phyloP scores from a whole-genome alignment of 2,113 vertebrate genomes.

The Ophthalmolycus amberensis region DNA sequence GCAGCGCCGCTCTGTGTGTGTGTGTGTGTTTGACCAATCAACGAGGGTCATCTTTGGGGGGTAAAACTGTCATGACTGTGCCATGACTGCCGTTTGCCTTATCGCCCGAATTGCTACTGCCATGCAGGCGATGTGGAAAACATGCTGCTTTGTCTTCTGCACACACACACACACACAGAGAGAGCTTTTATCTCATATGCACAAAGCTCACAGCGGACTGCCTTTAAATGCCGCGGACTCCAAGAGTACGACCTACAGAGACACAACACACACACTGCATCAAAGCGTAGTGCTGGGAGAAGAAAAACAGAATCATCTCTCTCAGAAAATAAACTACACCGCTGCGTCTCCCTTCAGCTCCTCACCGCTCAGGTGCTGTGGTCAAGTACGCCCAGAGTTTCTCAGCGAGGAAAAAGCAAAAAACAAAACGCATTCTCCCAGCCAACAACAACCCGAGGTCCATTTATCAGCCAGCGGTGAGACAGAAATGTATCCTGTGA shows the following conservation, averaged over 20 bases:
- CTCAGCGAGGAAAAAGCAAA: not conserved
- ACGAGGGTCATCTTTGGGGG: too few relatives aligned
- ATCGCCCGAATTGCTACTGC: slow-evolving; percentile 23
- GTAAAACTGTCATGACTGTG: not conserved
- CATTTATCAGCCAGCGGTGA: not conserved
- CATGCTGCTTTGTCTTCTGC: slow-evolving; percentile 6
- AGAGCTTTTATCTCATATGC: slow-evolving; percentile 46
- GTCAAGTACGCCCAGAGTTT: slow-evolving; percentile 11
- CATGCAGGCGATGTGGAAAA: slow-evolving; percentile 6
- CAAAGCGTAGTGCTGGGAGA: slow-evolving; percentile 29
- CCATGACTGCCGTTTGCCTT: slow-evolving; percentile 1
- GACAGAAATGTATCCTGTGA: not conserved
- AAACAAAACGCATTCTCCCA: not conserved
- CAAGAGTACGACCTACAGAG: not conserved
- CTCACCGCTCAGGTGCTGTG: slow-evolving; percentile 26
- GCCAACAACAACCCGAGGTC: not conserved
- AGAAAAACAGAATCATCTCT: slow-evolving; percentile 23
- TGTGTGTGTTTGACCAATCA: too few relatives aligned
- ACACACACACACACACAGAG: slow-evolving; percentile 11
- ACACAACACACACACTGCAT: not conserved
- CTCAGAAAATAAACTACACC: not conserved
- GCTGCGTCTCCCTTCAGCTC: not conserved
- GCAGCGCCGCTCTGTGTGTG: too few relatives aligned
- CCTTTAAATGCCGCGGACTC: slow-evolving; percentile 38
- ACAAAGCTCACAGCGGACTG: slow-evolving; percentile 33